phyloP scores from a whole-genome alignment of 1,140 invertebrate species.

The Venustaconcha ellipsiformis region DNA sequence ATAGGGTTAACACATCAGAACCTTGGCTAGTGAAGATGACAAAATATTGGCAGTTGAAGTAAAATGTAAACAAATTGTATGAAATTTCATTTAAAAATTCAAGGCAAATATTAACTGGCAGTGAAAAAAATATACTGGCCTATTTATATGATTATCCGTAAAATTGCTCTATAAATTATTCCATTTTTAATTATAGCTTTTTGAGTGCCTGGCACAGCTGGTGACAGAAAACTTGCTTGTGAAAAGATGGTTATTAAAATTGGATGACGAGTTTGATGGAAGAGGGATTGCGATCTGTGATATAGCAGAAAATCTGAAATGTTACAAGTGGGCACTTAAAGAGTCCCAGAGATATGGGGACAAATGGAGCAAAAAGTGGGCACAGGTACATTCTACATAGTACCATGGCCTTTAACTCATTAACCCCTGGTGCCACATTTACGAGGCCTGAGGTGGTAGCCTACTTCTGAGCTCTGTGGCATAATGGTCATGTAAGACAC shows the following conservation, averaged over 20 bases:
- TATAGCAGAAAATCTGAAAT: constrained; percentile 59
- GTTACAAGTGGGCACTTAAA: constrained; percentile 66
- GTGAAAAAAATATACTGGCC: too few relatives aligned
- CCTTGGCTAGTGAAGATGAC: too few relatives aligned
- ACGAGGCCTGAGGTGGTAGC: too few relatives aligned
- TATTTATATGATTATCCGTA: not conserved
- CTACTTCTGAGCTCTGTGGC: too few relatives aligned
- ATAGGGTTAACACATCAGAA: too few relatives aligned
- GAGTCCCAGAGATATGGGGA: constrained; percentile 66
- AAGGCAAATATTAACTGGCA: too few relatives aligned
- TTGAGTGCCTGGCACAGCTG: constrained; percentile 67
- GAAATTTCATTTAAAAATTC: too few relatives aligned
- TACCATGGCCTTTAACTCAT: too few relatives aligned
- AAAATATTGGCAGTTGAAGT: too few relatives aligned
- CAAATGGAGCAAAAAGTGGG: constrained; percentile 70
- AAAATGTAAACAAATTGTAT: too few relatives aligned
- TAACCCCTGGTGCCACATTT: too few relatives aligned
- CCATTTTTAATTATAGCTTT: constrained; percentile 53
- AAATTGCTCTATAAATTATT: not conserved
- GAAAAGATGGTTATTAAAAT: constrained; percentile 67
- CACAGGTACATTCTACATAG: constrained; percentile 56
- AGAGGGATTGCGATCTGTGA: constrained; percentile 67
- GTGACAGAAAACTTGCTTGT: constrained; percentile 67
- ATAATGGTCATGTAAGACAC: too few relatives aligned
- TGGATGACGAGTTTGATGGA: constrained; percentile 67